A percentile compares a stretch with the other conserved stretches of the same genome.
These are phyloP conservation scores for Porites lutea DNA, from an alignment of 64 coral and sea anemone species.

Conservation along the genomic window DNA sequence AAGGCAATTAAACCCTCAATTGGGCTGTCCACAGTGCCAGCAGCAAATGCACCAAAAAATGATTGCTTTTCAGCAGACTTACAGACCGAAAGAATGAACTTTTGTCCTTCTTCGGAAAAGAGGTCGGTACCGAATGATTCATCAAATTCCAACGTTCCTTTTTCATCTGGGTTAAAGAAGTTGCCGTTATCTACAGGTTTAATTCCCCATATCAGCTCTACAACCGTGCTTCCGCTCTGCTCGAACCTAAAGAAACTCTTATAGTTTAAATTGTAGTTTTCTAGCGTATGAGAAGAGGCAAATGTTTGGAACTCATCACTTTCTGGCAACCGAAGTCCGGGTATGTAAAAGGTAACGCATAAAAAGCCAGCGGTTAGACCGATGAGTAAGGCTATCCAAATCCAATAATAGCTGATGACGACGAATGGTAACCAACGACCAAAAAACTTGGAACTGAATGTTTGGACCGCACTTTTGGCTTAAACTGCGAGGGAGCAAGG, in stretches of 20 bases:
- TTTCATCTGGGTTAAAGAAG: conserved; percentile 78
- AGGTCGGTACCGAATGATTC: conserved; percentile 57
- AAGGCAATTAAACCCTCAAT: neutral
- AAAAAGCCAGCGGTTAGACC: conserved; percentile 77
- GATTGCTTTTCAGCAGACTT: conserved; percentile 48
- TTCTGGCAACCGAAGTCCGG: conserved; percentile 69
- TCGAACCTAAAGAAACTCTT: conserved; percentile 81
- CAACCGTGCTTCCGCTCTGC: neutral
- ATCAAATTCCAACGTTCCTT: conserved; percentile 81
- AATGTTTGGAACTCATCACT: conserved; percentile 90
- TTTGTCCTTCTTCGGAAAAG: conserved; percentile 65
- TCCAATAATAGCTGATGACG: conserved; percentile 73
- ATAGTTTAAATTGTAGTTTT: conserved; percentile 80
- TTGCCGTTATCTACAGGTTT: conserved; percentile 86
- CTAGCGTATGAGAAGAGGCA: conserved; percentile 70
- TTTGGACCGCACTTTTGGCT: conserved; percentile 47
- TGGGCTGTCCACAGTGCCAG: neutral
- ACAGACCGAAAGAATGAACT: conserved; percentile 73
- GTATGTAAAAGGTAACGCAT: conserved; percentile 75
- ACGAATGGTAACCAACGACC: conserved; percentile 65
- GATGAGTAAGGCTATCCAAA: conserved; percentile 75
- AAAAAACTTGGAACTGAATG: conserved; percentile 59
- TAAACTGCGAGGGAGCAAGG: conserved; percentile 67
- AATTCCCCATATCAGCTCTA: conserved; percentile 80
- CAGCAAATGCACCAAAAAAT: conserved; percentile 41